Evolutionary conservation across 2,797 vertebrate species (phyloP), one percentile per base, ranked within the genome.

Genomic region (Enteromius radiatus): DNA sequence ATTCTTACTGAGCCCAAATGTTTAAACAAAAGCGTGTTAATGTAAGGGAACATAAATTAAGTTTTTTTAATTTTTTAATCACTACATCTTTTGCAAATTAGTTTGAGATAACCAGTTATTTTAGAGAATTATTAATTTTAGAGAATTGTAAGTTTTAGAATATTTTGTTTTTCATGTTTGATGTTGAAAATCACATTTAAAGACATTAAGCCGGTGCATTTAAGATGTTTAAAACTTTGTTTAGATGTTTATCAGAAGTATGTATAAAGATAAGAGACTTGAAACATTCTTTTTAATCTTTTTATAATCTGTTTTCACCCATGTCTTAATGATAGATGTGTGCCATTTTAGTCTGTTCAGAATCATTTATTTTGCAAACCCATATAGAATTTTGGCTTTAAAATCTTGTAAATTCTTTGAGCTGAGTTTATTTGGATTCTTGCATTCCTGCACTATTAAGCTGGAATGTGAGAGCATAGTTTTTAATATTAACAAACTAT

Each of bases 401-500:
- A 54, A 74, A 74, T 31, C 6, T 54, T 54, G 5, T 36, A 47
- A 11, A 54, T 33, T 52, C 19, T 49, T 49, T 49, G 5, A 71
- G 26, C 17, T 49, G 17, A 49, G 15, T 43, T 71, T 28, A 61
- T 61, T 71, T 49, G 41, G n/a, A 71, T 31, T 28, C 43, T 47
- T 49, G 21, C 5, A 52, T 52, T 73, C 28, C 47, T 73, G 19
- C 28, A 33, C 31, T 26, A 5, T 75, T 21, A 56, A 38, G 33
- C 71, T 38, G 47, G 3, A n/a, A n/a, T 56, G 49, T 74, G 28
- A 31, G 26, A 49, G 45, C 45, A 33, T 0, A 1, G 47, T 73
- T 31, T 74, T 74, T 74, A 74, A 5, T 54, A 28, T 54, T 23
- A 23, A n/a, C 31, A n/a, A 38, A 75, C 23, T 75, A 75, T 75